Conservation (phyloP, 2,888 invertebrate genomes). For the Lysandra bellargus region DNA sequence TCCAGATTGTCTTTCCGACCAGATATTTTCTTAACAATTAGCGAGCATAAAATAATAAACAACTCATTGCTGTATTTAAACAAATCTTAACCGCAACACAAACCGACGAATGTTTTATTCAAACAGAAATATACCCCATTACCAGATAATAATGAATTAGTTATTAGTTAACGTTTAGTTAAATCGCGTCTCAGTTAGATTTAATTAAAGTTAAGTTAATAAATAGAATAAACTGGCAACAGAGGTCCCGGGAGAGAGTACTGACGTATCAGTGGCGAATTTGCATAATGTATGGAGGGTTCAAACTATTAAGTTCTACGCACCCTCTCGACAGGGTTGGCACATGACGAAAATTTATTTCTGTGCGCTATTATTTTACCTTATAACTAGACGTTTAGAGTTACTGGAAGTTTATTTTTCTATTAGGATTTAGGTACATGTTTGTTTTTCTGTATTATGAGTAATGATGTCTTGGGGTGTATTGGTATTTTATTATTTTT, state of each 20-base stretch:
- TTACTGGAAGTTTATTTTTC: no score
- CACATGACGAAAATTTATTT: background rate
- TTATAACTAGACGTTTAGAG: background rate
- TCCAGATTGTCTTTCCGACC: background rate
- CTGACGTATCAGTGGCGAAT: slow-evolving; percentile 79
- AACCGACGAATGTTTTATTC: background rate
- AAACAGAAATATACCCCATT: slow-evolving; percentile 23
- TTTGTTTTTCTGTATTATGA: background rate
- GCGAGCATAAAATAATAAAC: background rate
- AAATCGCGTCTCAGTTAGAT: slow-evolving; percentile 52
- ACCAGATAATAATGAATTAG: slow-evolving; percentile 21
- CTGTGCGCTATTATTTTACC: background rate
- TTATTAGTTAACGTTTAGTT: slow-evolving; percentile 31
- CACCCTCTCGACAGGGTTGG: slow-evolving; percentile 50
- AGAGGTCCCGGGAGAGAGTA: slow-evolving; percentile 77
- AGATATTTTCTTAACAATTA: background rate
- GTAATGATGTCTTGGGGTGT: no score
- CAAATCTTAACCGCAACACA: background rate
- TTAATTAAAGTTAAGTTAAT: slow-evolving; percentile 80
- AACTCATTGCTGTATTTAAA: background rate
- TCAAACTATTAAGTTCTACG: slow-evolving; percentile 72
- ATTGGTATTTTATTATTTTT: no score
- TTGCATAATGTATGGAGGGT: slow-evolving; percentile 79
- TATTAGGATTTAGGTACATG: no score
- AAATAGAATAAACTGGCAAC: slow-evolving; percentile 76